A percentile compares a stretch with the other conserved stretches of the same genome.
phyloP scores from a whole-genome alignment of 2,113 vertebrate genomes.

The Lycocorax pyrrhopterus region DNA sequence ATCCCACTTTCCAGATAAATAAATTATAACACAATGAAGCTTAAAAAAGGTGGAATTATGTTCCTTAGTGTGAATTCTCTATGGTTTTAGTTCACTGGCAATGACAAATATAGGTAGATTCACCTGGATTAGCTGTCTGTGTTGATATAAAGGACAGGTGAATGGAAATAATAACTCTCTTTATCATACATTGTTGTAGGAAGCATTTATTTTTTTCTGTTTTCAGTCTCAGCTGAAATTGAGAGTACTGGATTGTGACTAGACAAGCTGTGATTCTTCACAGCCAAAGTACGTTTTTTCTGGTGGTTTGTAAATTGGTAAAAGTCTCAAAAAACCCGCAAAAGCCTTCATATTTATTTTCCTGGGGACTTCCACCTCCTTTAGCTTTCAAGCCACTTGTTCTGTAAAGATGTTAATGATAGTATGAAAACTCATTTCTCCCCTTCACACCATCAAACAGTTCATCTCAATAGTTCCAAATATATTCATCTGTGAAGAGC shows the following conservation, averaged over 20 bases:
- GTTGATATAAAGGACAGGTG: slow-evolving; percentile 60
- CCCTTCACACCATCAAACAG: slow-evolving; percentile 10
- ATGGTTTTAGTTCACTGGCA: slow-evolving; percentile 34
- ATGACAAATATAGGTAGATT: slow-evolving; percentile 54
- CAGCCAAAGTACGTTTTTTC: slow-evolving; percentile 4
- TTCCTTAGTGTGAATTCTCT: slow-evolving; percentile 10
- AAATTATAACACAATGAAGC: not conserved
- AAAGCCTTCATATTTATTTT: slow-evolving; percentile 50
- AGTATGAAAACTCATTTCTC: slow-evolving; percentile 40
- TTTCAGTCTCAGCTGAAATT: slow-evolving; percentile 59
- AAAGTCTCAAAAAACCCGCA: not conserved
- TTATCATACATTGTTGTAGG: slow-evolving; percentile 47
- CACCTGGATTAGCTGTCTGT: slow-evolving; percentile 64
- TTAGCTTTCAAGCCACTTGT: slow-evolving; percentile 20
- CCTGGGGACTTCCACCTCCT: slow-evolving; percentile 7
- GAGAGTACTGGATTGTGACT: slow-evolving; percentile 47
- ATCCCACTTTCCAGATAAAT: not conserved
- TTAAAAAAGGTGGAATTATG: not conserved
- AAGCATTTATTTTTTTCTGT: slow-evolving; percentile 61
- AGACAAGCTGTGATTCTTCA: slow-evolving; percentile 58
- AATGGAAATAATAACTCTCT: slow-evolving; percentile 59
- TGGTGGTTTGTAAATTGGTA: slow-evolving; percentile 50
- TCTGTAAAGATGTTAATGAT: slow-evolving; percentile 56
- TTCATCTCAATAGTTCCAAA: slow-evolving; percentile 54
- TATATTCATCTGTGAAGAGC: slow-evolving; percentile 11